phyloP scores from a whole-genome alignment of 2,113 vertebrate species.

The Nyctereutes procyonoides region DNA sequence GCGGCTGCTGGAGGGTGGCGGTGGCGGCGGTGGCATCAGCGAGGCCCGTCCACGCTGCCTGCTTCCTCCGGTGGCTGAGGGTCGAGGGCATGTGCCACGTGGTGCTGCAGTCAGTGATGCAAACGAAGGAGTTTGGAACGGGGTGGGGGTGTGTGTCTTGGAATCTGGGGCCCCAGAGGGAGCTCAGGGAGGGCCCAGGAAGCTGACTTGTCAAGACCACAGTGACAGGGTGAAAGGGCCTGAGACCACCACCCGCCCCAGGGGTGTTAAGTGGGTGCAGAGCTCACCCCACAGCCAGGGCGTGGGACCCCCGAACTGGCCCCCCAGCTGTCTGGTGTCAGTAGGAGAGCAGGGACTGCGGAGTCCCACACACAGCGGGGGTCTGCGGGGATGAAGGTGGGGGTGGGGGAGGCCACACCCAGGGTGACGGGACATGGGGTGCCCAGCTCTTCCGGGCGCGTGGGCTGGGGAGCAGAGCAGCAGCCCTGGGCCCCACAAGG shows the following conservation, averaged over 20 bases:
- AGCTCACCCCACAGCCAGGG: neutral
- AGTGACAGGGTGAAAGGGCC: neutral
- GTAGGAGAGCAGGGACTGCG: neutral
- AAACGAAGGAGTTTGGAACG: neutral
- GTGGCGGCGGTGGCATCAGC: too few species aligned
- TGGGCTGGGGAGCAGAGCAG: neutral
- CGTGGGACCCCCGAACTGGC: neutral
- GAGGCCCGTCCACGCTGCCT: neutral
- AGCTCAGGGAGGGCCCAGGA: neutral
- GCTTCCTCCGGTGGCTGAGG: neutral
- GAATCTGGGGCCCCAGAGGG: neutral
- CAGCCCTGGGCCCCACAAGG: neutral
- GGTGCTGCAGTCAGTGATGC: neutral
- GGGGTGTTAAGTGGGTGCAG: too few species aligned
- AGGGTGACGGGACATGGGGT: neutral
- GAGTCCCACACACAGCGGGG: neutral
- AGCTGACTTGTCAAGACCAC: neutral
- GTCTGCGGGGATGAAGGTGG: neutral
- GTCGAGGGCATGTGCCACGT: neutral
- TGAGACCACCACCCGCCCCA: neutral
- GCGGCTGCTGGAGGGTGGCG: too few species aligned
- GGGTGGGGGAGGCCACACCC: rapidly evolving
- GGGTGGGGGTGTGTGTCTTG: neutral
- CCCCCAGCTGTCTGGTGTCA: neutral
- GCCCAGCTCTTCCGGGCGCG: rapidly evolving